phyloP scores from a whole-genome alignment of 2,113 vertebrate species.

The Saguinus midas region DNA sequence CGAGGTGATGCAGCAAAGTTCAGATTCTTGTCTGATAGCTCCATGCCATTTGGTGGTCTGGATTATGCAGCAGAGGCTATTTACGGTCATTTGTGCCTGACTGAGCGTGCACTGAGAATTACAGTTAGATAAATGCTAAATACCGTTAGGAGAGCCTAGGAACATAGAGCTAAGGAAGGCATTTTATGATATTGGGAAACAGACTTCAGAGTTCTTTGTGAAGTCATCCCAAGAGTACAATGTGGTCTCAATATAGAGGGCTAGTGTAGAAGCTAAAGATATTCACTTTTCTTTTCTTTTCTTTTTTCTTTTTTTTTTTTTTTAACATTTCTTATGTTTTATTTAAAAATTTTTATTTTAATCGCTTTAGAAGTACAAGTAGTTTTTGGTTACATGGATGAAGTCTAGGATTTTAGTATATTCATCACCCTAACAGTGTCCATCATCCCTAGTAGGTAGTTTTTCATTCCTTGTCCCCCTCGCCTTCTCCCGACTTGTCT shows the following conservation, averaged over 20 bases:
- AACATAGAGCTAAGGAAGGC: not conserved
- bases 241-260: not conserved
- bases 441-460: too few species aligned
- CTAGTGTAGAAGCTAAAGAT: not conserved
- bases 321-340: too few species aligned
- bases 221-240: not conserved
- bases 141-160: not conserved
- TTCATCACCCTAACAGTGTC: too few species aligned
- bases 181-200: not conserved
- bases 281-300: not conserved
- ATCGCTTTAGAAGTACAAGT: too few species aligned
- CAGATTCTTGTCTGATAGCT: not conserved
- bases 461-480: too few species aligned
- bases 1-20: not conserved
- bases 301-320: too few species aligned
- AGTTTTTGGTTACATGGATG: too few species aligned
- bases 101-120: not conserved
- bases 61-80: too few species aligned
- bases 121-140: not conserved
- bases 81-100: not conserved
- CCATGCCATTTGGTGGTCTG: not conserved
- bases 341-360: too few species aligned
- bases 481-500: too few species aligned
- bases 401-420: too few species aligned
- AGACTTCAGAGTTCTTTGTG: not conserved